Evolutionary conservation across 2,113 vertebrate genomes (phyloP).

Genomic region (Cyphomyrus plagiostoma): DNA sequence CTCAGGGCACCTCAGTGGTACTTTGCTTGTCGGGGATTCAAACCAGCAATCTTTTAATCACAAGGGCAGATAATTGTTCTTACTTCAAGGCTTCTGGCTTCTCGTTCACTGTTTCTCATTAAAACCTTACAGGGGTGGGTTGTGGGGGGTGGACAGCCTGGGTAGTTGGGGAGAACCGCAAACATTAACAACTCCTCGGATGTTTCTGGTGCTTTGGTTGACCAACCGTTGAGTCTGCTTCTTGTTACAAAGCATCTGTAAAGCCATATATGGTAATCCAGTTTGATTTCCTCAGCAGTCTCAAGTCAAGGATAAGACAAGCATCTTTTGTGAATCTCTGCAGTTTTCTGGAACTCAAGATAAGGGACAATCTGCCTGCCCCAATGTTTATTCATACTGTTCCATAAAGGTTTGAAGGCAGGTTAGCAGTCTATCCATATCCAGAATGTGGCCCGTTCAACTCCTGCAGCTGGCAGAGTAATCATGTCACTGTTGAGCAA

Average conservation of each 20-base stretch:
- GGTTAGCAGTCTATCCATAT: neutral
- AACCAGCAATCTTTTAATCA: too few relatives aligned
- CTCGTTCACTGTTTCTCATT: conserved; percentile 48
- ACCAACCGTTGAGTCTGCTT: conserved; percentile 22
- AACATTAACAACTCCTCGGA: conserved; percentile 21
- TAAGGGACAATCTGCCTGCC: neutral
- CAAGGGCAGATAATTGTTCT: conserved; percentile 44
- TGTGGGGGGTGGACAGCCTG: conserved; percentile 6
- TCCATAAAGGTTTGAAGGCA: neutral
- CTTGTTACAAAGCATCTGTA: conserved; percentile 27
- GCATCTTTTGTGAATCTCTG: neutral
- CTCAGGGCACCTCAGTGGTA: too few relatives aligned
- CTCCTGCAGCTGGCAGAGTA: neutral
- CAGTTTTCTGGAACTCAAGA: neutral
- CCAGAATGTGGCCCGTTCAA: neutral
- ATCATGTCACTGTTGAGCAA: neutral
- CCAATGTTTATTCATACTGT: neutral
- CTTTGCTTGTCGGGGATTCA: too few relatives aligned
- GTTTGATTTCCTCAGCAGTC: neutral
- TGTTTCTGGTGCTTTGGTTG: conserved; percentile 6
- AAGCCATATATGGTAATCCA: conserved; percentile 23
- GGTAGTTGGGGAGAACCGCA: conserved; percentile 16
- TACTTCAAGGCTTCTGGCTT: conserved; percentile 36
- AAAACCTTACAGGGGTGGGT: conserved; percentile 26
- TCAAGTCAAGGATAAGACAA: neutral